Conservation (phyloP, 2,888 invertebrate genomes). For the Sialis fuliginosa region DNA sequence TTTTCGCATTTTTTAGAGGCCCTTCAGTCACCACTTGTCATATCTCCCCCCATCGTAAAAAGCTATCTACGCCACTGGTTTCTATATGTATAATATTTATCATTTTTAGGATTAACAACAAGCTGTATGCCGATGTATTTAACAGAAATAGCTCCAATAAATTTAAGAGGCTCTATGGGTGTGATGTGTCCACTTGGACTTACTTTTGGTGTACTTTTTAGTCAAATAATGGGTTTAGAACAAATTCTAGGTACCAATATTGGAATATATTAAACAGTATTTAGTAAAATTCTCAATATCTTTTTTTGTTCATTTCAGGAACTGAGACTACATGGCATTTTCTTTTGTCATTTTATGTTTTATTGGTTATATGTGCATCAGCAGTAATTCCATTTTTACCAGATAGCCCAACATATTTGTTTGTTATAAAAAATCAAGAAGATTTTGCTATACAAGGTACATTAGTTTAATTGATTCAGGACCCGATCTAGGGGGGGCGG, state of each 20-base stretch:
- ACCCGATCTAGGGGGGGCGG: too few species aligned
- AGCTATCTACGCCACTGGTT: too few species aligned
- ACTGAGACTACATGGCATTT: constrained; percentile 56
- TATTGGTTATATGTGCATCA: constrained; percentile 46
- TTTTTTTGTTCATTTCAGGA: constrained; percentile 28
- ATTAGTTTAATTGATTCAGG: not conserved
- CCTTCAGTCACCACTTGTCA: too few species aligned
- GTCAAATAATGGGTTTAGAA: constrained; percentile 51
- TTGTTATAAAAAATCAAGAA: constrained; percentile 46
- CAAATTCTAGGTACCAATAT: constrained; percentile 35
- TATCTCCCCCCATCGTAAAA: too few species aligned
- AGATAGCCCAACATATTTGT: constrained; percentile 81
- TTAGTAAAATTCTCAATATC: too few species aligned
- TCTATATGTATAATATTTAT: too few species aligned
- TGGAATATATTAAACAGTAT: not conserved
- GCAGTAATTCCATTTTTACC: constrained; percentile 49
- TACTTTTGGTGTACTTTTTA: constrained; percentile 55
- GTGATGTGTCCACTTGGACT: constrained; percentile 69
- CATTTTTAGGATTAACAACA: constrained; percentile 54
- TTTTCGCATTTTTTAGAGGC: too few species aligned
- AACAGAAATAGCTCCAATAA: constrained; percentile 65
- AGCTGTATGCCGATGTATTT: constrained; percentile 82
- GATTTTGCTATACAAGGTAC: constrained; percentile 39
- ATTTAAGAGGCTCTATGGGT: constrained; percentile 68
- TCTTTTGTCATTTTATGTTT: constrained; percentile 50